phyloP scores from a whole-genome alignment of 2,797 vertebrate species.

The Catharus ustulatus region DNA sequence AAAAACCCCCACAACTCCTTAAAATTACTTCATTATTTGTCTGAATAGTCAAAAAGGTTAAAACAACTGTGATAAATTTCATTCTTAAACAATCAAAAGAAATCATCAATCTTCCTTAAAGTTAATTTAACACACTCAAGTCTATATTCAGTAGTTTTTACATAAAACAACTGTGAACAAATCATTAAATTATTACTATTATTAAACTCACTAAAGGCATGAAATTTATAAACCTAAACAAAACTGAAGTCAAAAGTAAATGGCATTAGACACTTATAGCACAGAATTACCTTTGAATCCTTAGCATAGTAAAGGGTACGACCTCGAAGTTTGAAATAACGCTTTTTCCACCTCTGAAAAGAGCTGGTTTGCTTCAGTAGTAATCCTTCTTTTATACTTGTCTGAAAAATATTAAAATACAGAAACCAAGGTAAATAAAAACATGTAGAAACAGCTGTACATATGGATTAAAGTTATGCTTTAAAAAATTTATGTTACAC shows the following conservation, averaged over 20 bases:
- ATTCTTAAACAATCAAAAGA: not conserved
- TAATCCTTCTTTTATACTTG: conserved; percentile 95
- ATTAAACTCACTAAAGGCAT: not conserved
- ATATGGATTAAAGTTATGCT: not conserved
- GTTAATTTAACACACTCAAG: not conserved
- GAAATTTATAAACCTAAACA: not conserved
- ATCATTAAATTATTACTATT: not conserved
- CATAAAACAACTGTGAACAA: not conserved
- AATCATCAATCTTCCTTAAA: not conserved
- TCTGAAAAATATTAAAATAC: conserved; percentile 79
- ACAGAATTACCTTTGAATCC: conserved; percentile 90
- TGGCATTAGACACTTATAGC: not conserved
- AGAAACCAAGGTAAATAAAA: not conserved
- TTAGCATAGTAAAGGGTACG: conserved; percentile 98
- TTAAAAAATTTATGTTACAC: not conserved
- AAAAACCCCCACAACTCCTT: rapidly evolving
- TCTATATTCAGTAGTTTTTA: not conserved
- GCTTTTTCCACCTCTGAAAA: conserved; percentile 98
- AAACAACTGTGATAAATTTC: not conserved
- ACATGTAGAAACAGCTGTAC: not conserved
- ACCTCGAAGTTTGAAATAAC: conserved; percentile 97
- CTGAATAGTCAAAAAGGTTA: not conserved
- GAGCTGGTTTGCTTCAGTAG: conserved; percentile 98
- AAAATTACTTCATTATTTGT: not conserved
- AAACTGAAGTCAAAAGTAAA: not conserved